Evolutionary conservation across 2,888 invertebrate species (phyloP).

Genomic region (Taenaris catops): DNA sequence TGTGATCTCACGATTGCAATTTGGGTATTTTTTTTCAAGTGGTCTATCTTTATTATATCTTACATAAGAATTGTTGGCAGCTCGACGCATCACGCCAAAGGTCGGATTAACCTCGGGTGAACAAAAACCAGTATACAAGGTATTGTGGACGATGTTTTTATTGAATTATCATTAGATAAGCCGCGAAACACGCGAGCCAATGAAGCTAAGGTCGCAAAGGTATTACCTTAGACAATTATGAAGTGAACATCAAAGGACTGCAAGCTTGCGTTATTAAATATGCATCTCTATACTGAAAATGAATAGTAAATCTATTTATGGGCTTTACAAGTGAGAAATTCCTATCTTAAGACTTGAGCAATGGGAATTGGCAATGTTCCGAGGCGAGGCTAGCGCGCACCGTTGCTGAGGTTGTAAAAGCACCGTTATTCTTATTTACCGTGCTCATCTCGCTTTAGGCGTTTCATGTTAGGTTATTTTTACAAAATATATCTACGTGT

Average conservation of each 20-base stretch:
- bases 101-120: constrained; percentile 30
- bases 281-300: constrained; percentile 32
- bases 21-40: not conserved
- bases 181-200: constrained; percentile 31
- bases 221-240: constrained; percentile 20
- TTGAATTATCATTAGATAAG: constrained; percentile 19
- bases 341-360: constrained; percentile 65
- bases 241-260: constrained; percentile 28
- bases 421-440: constrained; percentile 75
- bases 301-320: constrained; percentile 62
- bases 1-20: not conserved
- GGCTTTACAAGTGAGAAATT: constrained; percentile 69
- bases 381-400: constrained; percentile 56
- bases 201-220: constrained; percentile 37
- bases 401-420: constrained; percentile 66
- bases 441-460: constrained; percentile 71
- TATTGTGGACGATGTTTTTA: constrained; percentile 19
- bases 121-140: constrained; percentile 26
- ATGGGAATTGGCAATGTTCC: constrained; percentile 76
- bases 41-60: constrained; percentile 5
- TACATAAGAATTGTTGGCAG: constrained; percentile 9
- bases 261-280: constrained; percentile 23
- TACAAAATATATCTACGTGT: constrained; percentile 35
- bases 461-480: constrained; percentile 51
- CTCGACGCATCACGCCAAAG: constrained; percentile 23